These are phyloP conservation scores for Eristalinus sepulchralis DNA, from an alignment of 2,888 invertebrate species.

Conservation along the genomic window DNA sequence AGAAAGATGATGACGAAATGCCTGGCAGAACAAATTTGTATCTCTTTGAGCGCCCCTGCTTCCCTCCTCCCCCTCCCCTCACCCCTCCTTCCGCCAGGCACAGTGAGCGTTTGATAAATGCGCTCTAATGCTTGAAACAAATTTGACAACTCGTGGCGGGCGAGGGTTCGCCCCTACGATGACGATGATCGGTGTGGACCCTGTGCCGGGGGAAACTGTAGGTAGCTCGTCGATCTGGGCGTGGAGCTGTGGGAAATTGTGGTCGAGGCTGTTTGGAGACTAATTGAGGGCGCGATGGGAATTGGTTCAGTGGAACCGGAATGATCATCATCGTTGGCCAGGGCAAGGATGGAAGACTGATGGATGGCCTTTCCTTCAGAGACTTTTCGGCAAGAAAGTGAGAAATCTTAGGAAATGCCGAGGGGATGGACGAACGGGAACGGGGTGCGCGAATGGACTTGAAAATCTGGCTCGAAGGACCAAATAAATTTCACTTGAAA, in stretches of 20 bases:
- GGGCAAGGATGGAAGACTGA: not conserved
- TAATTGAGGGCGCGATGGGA: conserved; percentile 20
- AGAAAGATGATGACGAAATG: conserved; percentile 63
- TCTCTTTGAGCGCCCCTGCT: conserved; percentile 16
- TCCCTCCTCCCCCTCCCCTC: no score
- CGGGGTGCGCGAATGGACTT: no score
- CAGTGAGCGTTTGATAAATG: conserved; percentile 55
- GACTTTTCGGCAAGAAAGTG: not conserved
- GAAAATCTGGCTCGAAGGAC: no score
- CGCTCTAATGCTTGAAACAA: conserved; percentile 53
- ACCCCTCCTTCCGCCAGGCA: no score
- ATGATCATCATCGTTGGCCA: not conserved
- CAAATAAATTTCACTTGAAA: no score
- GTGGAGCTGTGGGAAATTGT: conserved; percentile 33
- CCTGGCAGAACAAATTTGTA: conserved; percentile 61
- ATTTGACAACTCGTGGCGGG: conserved; percentile 57
- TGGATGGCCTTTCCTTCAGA: not conserved
- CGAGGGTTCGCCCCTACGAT: conserved; percentile 27
- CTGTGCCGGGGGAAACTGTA: conserved; percentile 28
- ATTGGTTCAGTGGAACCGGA: not conserved
- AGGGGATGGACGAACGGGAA: no score
- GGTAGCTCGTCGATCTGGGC: conserved; percentile 43
- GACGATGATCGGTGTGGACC: conserved; percentile 7
- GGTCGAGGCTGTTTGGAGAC: conserved; percentile 36
- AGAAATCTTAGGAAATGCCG: no score